Conservation (phyloP, 2,797 vertebrate species). For the Crocodylus rhombifer region DNA sequence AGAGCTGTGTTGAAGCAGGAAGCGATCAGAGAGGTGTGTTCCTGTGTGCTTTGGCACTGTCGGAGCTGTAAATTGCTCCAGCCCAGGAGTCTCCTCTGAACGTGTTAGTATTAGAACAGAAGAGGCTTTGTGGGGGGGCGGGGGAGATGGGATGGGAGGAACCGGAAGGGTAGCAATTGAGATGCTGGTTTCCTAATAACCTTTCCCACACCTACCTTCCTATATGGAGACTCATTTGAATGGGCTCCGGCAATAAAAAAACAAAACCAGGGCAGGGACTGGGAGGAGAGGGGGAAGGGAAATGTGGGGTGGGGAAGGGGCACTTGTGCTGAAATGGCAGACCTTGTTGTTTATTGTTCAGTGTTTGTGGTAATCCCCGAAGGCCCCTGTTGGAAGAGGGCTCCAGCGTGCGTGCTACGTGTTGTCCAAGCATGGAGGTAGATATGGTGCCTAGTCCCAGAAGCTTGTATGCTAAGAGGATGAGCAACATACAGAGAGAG, state of each 20-base stretch:
- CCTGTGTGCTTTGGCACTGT: constrained; percentile 76
- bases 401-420: neutral
- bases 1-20: constrained; percentile 74
- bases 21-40: constrained; percentile 77
- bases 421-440: neutral
- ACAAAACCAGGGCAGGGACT: neutral
- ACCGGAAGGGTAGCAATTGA: constrained; percentile 66
- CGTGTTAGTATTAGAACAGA: constrained; percentile 65
- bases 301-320: neutral
- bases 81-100: constrained; percentile 59
- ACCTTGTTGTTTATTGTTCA: constrained; percentile 43
- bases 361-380: neutral
- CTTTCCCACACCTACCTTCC: constrained; percentile 73
- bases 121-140: constrained; percentile 51
- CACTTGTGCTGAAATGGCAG: constrained; percentile 47
- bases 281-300: neutral
- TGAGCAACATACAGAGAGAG: neutral
- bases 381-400: neutral
- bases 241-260: constrained; percentile 46
- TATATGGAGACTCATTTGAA: constrained; percentile 31
- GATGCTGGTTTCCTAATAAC: constrained; percentile 69
- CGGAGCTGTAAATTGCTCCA: constrained; percentile 62
- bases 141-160: constrained; percentile 53
- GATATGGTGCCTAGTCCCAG: neutral
- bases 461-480: neutral